phyloP scores from a whole-genome alignment of 53 echinoderm and acorn worm genomes.

The Holothuria leucospilota region DNA sequence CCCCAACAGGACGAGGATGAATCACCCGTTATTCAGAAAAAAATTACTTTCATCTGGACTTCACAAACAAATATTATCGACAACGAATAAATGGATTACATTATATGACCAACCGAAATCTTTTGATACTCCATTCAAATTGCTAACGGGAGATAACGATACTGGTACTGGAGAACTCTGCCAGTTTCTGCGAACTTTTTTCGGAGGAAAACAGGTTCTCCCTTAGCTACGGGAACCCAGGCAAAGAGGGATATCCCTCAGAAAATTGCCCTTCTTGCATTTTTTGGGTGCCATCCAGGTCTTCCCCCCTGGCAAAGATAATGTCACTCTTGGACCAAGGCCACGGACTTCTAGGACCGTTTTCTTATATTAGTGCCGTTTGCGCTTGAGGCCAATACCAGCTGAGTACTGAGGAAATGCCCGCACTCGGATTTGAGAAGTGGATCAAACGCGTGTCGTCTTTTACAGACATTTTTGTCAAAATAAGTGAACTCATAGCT shows the following conservation, averaged over 20 bases:
- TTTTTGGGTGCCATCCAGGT: constrained; percentile 18
- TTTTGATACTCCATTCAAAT: not conserved
- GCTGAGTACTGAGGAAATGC: not conserved
- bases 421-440: too few species aligned
- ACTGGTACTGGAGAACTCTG: not conserved
- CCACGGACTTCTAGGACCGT: constrained; percentile 13
- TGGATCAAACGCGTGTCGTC: too few species aligned
- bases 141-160: not conserved
- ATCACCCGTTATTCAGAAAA: not conserved
- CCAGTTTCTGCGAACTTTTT: constrained; percentile 16
- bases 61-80: not conserved
- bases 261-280: not conserved
- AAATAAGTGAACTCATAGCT: too few species aligned
- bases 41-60: not conserved
- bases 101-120: not conserved
- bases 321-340: constrained; percentile 8
- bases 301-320: constrained; percentile 8
- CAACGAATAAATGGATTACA: not conserved
- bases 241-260: not conserved
- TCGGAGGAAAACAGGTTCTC: constrained; percentile 19
- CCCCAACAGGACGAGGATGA: constrained; percentile 6
- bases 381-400: constrained; percentile 9
- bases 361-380: not conserved
- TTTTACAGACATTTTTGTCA: too few species aligned
- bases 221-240: not conserved